A percentile compares a stretch with the other conserved stretches of the same genome.
Evolutionary conservation across 30 jellyfish, hydroid and myxozoan species (phyloP).

Genomic region (Turritopsis rubra): DNA sequence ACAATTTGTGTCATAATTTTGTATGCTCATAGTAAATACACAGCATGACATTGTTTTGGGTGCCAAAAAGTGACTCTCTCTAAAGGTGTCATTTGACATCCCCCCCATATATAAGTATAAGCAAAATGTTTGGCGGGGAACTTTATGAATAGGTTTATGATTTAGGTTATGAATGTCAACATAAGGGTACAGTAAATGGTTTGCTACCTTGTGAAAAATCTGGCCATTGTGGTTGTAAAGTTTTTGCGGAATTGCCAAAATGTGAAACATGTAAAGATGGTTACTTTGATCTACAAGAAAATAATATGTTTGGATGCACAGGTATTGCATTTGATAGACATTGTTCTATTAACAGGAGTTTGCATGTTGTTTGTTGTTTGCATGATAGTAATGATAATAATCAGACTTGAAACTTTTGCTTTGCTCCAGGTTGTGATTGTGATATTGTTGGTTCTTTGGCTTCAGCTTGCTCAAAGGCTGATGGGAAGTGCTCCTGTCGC

Average conservation of each 20-base stretch:
- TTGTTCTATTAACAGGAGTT: too few species aligned
- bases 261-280: slow-evolving; percentile 77
- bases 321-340: slow-evolving; percentile 36
- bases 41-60: too few species aligned
- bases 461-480: slow-evolving; percentile 34
- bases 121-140: too few species aligned
- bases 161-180: slow-evolving; percentile 53
- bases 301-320: slow-evolving; percentile 62
- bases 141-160: too few species aligned
- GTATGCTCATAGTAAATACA: too few species aligned
- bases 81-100: too few species aligned
- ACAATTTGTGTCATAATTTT: too few species aligned
- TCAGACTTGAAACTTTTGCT: background rate
- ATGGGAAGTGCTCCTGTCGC: slow-evolving; percentile 87
- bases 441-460: slow-evolving; percentile 73
- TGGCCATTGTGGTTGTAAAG: slow-evolving; percentile 81
- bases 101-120: too few species aligned
- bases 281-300: slow-evolving; percentile 48
- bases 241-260: slow-evolving; percentile 40
- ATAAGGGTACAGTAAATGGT: slow-evolving; percentile 74
- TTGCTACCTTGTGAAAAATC: slow-evolving; percentile 50
- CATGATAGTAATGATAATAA: too few species aligned
- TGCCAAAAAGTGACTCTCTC: too few species aligned
- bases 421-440: slow-evolving; percentile 71
- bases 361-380: too few species aligned